Evolutionary conservation across 1,140 invertebrate genomes (phyloP).

Genomic region (Drosophila baimaii): DNA sequence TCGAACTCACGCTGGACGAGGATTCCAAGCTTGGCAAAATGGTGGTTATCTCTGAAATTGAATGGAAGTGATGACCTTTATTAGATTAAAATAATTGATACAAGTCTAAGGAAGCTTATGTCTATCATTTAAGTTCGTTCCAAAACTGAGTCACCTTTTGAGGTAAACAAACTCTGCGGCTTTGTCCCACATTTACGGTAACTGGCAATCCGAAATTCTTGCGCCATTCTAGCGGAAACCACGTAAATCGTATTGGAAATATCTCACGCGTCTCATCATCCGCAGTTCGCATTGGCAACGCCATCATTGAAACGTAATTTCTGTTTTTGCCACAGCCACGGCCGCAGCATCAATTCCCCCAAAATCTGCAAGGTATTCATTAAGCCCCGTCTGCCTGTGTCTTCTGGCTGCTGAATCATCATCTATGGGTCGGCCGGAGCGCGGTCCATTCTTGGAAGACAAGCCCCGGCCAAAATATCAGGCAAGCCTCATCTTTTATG

Average conservation of each 20-base stretch:
- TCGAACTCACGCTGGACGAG: constrained; percentile 57
- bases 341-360: constrained; percentile 69
- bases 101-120: neutral
- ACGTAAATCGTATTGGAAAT: constrained; percentile 71
- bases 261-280: constrained; percentile 76
- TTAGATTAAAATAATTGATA: neutral
- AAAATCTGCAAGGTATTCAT: constrained; percentile 81
- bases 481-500: constrained; percentile 63
- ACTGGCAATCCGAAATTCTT: constrained; percentile 37
- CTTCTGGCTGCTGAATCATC: constrained; percentile 66
- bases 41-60: constrained; percentile 41
- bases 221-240: constrained; percentile 73
- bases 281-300: constrained; percentile 47
- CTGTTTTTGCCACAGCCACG: constrained; percentile 32
- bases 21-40: constrained; percentile 29
- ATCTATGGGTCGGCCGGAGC: constrained; percentile 24
- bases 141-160: constrained; percentile 28
- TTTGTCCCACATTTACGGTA: constrained; percentile 78
- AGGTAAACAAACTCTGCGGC: constrained; percentile 71
- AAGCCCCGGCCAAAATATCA: constrained; percentile 67
- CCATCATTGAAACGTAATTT: constrained; percentile 73
- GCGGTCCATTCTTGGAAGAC: constrained; percentile 68
- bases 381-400: constrained; percentile 60
- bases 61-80: neutral
- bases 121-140: neutral